Percentiles rank a stretch among this genome's conserved stretches.
phyloP scores from a whole-genome alignment of 2,888 invertebrate genomes.

The Drosophila borborema region DNA sequence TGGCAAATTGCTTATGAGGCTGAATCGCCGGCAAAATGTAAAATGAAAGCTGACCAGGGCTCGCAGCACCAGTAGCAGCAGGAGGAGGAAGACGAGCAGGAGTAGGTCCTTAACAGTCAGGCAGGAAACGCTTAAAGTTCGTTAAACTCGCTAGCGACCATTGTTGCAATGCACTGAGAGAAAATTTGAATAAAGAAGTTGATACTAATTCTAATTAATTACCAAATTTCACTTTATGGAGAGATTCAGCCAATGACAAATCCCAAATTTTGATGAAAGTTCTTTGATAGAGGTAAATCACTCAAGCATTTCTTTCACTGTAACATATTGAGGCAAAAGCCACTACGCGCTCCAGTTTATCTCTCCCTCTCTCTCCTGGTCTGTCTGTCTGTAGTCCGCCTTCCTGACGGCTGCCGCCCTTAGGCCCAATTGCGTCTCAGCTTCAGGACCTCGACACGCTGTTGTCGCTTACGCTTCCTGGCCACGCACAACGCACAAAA shows the following conservation, averaged over 20 bases:
- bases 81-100: not conserved
- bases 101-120: conserved; percentile 39
- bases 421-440: conserved; percentile 63
- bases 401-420: conserved; percentile 36
- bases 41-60: conserved; percentile 62
- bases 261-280: not conserved
- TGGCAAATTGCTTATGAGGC: conserved; percentile 60
- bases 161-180: conserved; percentile 45
- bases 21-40: conserved; percentile 64
- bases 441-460: conserved; percentile 48
- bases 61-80: conserved; percentile 10
- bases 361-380: not conserved
- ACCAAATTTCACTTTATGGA: not conserved
- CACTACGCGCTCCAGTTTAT: conserved; percentile 21
- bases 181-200: not conserved
- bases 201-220: not conserved
- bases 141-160: conserved; percentile 72
- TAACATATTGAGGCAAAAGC: conserved; percentile 29
- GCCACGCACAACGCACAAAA: conserved; percentile 67
- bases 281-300: not conserved
- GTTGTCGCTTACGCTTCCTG: conserved; percentile 65
- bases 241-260: not conserved
- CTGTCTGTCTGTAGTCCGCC: conserved; percentile 3
- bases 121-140: conserved; percentile 76
- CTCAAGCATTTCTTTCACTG: conserved; percentile 26